These are phyloP conservation scores for Ecliptopera silaceata DNA, from an alignment of 2,888 invertebrate species.

Conservation along the genomic window DNA sequence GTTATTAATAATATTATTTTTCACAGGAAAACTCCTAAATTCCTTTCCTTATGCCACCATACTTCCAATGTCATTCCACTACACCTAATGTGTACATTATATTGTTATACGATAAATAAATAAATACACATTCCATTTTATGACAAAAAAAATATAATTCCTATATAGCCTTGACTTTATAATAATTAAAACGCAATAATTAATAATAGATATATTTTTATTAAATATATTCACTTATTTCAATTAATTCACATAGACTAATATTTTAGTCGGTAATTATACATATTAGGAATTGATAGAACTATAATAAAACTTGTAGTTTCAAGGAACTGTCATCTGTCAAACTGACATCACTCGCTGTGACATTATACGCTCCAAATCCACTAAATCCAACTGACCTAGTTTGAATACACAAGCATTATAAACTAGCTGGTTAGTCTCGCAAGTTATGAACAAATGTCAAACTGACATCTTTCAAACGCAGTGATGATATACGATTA, in stretches of 20 bases:
- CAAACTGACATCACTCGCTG: no score
- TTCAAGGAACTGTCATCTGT: no score
- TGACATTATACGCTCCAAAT: conserved; percentile 10
- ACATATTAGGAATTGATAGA: no score
- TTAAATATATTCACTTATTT: no score
- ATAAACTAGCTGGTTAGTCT: no score
- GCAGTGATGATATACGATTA: no score
- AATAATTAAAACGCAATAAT: background rate
- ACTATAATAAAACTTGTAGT: no score
- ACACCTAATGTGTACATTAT: conserved; percentile 22
- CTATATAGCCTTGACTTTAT: conserved; percentile 1
- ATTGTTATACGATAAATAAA: conserved; percentile 29
- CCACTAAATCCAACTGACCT: background rate
- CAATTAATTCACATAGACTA: no score
- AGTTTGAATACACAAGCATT: no score
- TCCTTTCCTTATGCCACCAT: conserved; percentile 20
- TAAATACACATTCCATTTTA: conserved; percentile 22
- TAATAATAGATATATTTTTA: conserved; percentile 2
- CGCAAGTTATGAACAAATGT: no score
- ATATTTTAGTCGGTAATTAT: no score
- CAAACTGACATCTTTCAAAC: no score
- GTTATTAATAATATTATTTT: background rate
- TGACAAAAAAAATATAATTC: conserved; percentile 24
- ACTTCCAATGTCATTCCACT: conserved; percentile 27
- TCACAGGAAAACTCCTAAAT: conserved; percentile 17